phyloP scores from a whole-genome alignment of 1,140 invertebrate genomes.

The Brachionus calyciflorus region DNA sequence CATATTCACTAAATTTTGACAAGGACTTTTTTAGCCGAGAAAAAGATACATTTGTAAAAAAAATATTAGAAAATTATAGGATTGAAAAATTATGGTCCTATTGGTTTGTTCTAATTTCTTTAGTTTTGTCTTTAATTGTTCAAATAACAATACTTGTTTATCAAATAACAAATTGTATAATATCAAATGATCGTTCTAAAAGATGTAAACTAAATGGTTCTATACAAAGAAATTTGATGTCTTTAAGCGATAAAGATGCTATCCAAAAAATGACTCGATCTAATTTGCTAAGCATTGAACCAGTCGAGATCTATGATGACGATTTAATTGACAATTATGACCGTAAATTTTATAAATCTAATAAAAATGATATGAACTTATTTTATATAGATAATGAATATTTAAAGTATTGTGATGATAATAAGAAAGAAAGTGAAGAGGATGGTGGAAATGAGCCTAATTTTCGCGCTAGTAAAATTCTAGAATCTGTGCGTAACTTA shows the following conservation, averaged over 20 bases:
- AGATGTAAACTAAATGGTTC: neutral
- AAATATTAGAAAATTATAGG: neutral
- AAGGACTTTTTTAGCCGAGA: no score
- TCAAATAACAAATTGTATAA: neutral
- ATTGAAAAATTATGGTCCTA: slow-evolving; percentile 13
- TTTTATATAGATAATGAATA: slow-evolving; percentile 19
- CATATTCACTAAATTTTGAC: neutral
- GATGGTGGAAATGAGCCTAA: neutral
- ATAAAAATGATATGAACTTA: neutral
- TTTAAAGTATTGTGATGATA: neutral
- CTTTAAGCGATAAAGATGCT: neutral
- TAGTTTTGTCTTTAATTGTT: neutral
- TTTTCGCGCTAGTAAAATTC: neutral
- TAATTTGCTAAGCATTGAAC: neutral
- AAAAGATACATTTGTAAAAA: neutral
- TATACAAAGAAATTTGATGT: neutral
- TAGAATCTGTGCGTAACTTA: neutral
- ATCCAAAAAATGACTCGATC: neutral
- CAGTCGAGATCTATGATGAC: neutral
- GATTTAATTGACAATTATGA: neutral
- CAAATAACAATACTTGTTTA: neutral
- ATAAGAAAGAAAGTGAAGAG: neutral
- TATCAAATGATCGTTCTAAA: neutral
- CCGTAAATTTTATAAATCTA: neutral
- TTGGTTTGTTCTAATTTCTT: neutral